A percentile compares a stretch with the other conserved stretches of the same genome.
Conservation (phyloP, 2,113 vertebrate species). For the Oriolus oriolus region DNA sequence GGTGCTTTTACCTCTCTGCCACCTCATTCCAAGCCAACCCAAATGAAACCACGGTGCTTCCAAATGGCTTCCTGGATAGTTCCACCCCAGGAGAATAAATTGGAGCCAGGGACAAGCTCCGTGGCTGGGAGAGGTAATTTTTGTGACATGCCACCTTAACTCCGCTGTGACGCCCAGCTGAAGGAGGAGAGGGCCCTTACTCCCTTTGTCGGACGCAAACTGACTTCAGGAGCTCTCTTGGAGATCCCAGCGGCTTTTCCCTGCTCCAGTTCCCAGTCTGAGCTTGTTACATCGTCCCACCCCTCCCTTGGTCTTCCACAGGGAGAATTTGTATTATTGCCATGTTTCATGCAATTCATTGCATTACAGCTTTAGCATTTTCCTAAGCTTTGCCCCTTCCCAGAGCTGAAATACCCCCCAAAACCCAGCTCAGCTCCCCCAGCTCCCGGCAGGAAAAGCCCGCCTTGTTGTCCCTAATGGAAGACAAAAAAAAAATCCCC, state of each 20-base stretch:
- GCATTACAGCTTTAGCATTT: background rate
- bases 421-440: background rate
- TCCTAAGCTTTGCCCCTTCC: background rate
- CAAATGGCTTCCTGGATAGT: background rate
- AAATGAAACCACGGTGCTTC: background rate
- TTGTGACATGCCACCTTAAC: constrained; percentile 38
- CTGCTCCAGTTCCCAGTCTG: background rate
- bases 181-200: background rate
- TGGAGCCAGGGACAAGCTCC: background rate
- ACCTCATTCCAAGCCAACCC: background rate
- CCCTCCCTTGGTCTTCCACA: background rate
- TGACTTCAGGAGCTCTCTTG: background rate
- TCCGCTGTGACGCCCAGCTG: background rate
- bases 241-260: background rate
- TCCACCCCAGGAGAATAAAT: background rate
- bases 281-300: background rate
- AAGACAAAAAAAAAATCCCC: background rate
- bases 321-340: background rate
- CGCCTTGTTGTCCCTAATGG: background rate
- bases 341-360: background rate
- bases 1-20: background rate
- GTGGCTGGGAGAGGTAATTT: constrained; percentile 8
- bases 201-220: background rate
- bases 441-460: background rate
- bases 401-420: background rate